Evolutionary conservation across 2,888 invertebrate species (phyloP).

Genomic region (Latrodectus elegans): DNA sequence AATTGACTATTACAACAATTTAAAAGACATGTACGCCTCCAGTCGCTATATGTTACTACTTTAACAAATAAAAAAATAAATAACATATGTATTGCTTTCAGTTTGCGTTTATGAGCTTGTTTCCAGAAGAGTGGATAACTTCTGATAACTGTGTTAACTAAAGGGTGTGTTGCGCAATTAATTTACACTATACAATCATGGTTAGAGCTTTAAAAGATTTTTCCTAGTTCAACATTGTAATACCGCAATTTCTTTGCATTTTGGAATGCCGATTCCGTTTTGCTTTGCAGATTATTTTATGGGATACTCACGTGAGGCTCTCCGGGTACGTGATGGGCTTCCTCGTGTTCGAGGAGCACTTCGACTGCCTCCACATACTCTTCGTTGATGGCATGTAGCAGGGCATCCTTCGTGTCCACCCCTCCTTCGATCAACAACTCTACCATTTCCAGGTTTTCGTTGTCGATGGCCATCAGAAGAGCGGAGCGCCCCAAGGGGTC

Average conservation of each 20-base stretch:
- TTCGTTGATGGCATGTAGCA: conserved; percentile 93
- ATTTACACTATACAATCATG: too few relatives aligned
- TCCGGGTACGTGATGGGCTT: conserved; percentile 85
- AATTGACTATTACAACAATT: too few relatives aligned
- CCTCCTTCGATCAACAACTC: conserved; percentile 75
- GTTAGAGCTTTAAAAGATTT: too few relatives aligned
- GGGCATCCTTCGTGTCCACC: conserved; percentile 89
- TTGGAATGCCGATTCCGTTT: background rate
- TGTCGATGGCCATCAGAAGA: conserved; percentile 92
- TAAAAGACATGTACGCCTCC: too few relatives aligned
- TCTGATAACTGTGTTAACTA: too few relatives aligned
- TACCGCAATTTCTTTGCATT: background rate
- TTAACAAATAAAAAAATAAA: too few relatives aligned
- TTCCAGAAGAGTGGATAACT: too few relatives aligned
- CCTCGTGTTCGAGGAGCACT: conserved; percentile 90
- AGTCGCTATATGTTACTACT: too few relatives aligned
- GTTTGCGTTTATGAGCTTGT: too few relatives aligned
- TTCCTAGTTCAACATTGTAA: background rate
- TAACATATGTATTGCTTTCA: too few relatives aligned
- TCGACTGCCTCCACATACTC: conserved; percentile 98
- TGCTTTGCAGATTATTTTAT: background rate
- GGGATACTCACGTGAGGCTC: conserved; percentile 74
- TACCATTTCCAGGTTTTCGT: conserved; percentile 96
- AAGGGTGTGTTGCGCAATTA: too few relatives aligned
- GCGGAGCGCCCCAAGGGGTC: conserved; percentile 94